Conservation (phyloP, 2,888 invertebrate genomes). For the Xylota segnis region DNA sequence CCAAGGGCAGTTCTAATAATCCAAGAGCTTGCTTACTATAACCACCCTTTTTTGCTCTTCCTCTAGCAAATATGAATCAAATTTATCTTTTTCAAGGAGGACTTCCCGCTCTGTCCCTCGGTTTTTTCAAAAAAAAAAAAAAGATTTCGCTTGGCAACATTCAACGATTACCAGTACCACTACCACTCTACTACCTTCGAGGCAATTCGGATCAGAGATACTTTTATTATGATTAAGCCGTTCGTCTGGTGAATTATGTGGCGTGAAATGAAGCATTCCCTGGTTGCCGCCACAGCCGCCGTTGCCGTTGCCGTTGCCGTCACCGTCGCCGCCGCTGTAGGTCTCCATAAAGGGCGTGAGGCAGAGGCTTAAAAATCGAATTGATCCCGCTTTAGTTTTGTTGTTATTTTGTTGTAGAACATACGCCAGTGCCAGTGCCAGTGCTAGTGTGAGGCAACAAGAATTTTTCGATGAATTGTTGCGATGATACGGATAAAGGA, state of each 20-base stretch:
- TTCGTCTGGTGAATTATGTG: slow-evolving; percentile 73
- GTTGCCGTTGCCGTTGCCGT: too few species aligned
- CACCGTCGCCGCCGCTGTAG: slow-evolving; percentile 54
- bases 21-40: slow-evolving; percentile 4
- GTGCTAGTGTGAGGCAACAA: slow-evolving; percentile 52
- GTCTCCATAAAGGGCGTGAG: slow-evolving; percentile 66
- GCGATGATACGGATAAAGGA: slow-evolving; percentile 59
- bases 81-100: slow-evolving; percentile 13
- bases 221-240: slow-evolving; percentile 76
- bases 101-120: neutral
- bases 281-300: slow-evolving; percentile 44
- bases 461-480: slow-evolving; percentile 64
- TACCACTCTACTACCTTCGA: slow-evolving; percentile 17
- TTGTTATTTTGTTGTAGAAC: slow-evolving; percentile 45
- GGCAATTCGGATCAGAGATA: slow-evolving; percentile 56
- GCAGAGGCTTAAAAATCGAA: slow-evolving; percentile 73
- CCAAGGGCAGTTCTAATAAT: slow-evolving; percentile 21
- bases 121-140: neutral
- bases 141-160: slow-evolving; percentile 31
- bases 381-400: slow-evolving; percentile 66
- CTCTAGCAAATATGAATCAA: slow-evolving; percentile 37
- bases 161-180: slow-evolving; percentile 14
- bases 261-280: slow-evolving; percentile 70
- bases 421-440: slow-evolving; percentile 11
- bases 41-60: neutral